Evolutionary conservation across 1,140 invertebrate genomes (phyloP), one percentile per base, ranked within the genome.

Genomic region (Drosophila lini): DNA sequence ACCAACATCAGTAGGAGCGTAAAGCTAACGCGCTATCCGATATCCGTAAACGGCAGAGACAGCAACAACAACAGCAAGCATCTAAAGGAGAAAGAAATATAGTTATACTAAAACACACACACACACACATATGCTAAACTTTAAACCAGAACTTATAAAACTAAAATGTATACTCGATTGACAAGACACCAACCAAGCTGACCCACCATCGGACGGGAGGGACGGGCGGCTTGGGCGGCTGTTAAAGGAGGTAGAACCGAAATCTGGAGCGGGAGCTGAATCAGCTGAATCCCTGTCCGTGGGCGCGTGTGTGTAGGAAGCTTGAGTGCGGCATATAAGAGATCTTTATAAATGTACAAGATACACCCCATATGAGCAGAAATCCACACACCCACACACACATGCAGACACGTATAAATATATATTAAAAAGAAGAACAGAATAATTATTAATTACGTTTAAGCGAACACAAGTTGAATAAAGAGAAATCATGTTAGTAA

Each of bases 81-180:
- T 56, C 55, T 47, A 44, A 44, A 62, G 42, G 61, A 62, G 34
- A 25, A 53, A 47, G 48, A 58, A 75, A 58, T 22, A 78, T 70
- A 59, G 55, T 56, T 74, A 74, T 78, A 74, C 61, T 74, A 73
- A 79, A 78, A 69, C 22, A 67, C 53, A 68, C 47, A 48, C 28
- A 71, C 47, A 71, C 45, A 64, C 62, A 70, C 52, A 74, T 78
- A 82, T 74, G 80, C 80, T 76, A 77, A 81, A 79, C 62, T 60
- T 81, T 79, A 84, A 81, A 89, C 59, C 60, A 73, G 67, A 82
- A 78, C 58, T 73, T 65, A 74, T 63, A 71, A 71, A 78, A 89
- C 64, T 89, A 78, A 88, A 89, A 52, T 83, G 80, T 90, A 88
- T 88, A 88, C 83, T 88, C 83, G 84, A 83, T 86, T 83, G 84